A percentile compares a stretch with the other conserved stretches of the same genome.
Conservation (phyloP, 2,888 invertebrate genomes). For the Cerastoderma edule region DNA sequence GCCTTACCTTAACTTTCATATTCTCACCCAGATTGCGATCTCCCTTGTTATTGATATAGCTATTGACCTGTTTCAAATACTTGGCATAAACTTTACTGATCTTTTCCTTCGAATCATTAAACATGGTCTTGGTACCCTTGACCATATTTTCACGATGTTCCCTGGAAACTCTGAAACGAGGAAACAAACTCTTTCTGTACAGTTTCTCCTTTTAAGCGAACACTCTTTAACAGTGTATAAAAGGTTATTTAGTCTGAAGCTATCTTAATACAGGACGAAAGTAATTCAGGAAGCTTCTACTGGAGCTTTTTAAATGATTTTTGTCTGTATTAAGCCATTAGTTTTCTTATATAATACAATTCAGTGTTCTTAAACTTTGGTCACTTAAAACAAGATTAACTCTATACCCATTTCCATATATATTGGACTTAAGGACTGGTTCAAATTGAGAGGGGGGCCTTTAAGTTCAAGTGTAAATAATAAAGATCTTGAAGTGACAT, state of each 20-base stretch:
- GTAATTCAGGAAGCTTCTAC: background rate
- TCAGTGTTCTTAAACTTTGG: too few relatives aligned
- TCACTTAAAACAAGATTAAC: too few relatives aligned
- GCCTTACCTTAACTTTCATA: too few relatives aligned
- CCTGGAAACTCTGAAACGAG: slow-evolving; percentile 12
- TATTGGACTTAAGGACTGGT: too few relatives aligned
- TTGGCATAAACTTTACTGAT: slow-evolving; percentile 23
- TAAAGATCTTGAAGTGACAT: too few relatives aligned
- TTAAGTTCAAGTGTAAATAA: too few relatives aligned
- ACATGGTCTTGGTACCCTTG: slow-evolving; percentile 11
- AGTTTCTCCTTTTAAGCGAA: too few relatives aligned
- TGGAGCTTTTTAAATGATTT: background rate
- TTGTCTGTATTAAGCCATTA: too few relatives aligned
- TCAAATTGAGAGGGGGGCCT: too few relatives aligned
- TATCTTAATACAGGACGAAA: background rate
- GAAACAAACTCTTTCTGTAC: too few relatives aligned
- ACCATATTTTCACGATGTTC: slow-evolving; percentile 20
- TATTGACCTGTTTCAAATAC: slow-evolving; percentile 22
- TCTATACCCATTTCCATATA: too few relatives aligned
- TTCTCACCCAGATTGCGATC: background rate
- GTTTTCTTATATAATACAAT: too few relatives aligned
- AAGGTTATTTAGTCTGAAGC: background rate
- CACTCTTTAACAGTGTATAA: background rate
- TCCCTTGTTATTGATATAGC: slow-evolving; percentile 9
- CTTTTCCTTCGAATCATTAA: slow-evolving; percentile 16